phyloP scores from a whole-genome alignment of 2,888 invertebrate species.

The Tribolium freemani region DNA sequence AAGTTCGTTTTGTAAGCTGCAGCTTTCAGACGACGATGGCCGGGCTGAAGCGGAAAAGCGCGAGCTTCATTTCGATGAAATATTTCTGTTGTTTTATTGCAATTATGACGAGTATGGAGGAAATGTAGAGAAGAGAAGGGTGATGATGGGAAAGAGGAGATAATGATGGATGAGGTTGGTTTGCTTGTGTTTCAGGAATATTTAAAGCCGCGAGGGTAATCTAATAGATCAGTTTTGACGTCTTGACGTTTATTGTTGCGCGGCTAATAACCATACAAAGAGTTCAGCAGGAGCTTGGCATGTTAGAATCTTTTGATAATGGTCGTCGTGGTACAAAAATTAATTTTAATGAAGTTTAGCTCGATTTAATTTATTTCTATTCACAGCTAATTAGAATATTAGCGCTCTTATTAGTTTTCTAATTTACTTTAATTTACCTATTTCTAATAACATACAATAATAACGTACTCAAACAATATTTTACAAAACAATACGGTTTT shows the following conservation, averaged over 20 bases:
- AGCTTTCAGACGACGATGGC: slow-evolving; percentile 29
- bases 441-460: too few relatives aligned
- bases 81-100: slow-evolving; percentile 25
- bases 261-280: not conserved
- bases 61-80: slow-evolving; percentile 23
- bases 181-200: not conserved
- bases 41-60: slow-evolving; percentile 21
- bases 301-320: not conserved
- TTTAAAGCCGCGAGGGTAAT: not conserved
- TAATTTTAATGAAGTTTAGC: too few relatives aligned
- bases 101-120: slow-evolving; percentile 19
- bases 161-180: not conserved
- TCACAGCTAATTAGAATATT: too few relatives aligned
- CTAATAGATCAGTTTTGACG: not conserved
- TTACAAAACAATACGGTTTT: too few relatives aligned
- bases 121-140: not conserved
- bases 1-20: slow-evolving; percentile 36
- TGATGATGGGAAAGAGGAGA: not conserved
- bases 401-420: too few relatives aligned
- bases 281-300: not conserved
- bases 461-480: too few relatives aligned
- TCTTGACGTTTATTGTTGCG: not conserved
- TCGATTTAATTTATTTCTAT: too few relatives aligned
- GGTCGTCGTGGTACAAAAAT: not conserved
- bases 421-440: too few relatives aligned